phyloP scores from a whole-genome alignment of 2,797 vertebrate species.

The Menidia menidia region DNA sequence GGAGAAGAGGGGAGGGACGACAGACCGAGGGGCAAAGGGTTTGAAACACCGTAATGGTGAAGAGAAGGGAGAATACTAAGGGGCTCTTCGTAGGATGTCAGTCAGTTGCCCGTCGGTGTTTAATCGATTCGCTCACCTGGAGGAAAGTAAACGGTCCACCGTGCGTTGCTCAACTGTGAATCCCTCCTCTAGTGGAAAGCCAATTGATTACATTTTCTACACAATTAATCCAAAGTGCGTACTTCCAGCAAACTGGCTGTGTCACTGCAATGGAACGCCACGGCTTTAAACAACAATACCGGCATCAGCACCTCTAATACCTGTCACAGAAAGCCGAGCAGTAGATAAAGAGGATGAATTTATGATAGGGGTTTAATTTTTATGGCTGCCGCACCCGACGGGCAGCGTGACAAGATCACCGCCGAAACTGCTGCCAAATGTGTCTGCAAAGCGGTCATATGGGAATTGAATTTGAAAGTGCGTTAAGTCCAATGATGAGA shows the following conservation, averaged over 20 bases:
- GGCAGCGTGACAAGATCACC: slow-evolving; percentile 44
- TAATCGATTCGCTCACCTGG: slow-evolving; percentile 72
- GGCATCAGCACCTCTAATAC: slow-evolving; percentile 49
- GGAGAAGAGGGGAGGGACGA: slow-evolving; percentile 8
- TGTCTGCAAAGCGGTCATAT: slow-evolving; percentile 25
- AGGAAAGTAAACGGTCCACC: slow-evolving; percentile 55
- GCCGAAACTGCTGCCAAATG: slow-evolving; percentile 36
- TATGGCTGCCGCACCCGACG: slow-evolving; percentile 48
- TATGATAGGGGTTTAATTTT: slow-evolving; percentile 62
- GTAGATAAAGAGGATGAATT: slow-evolving; percentile 59
- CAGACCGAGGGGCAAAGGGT: slow-evolving; percentile 30
- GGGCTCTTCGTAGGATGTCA: slow-evolving; percentile 82
- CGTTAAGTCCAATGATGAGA: slow-evolving; percentile 11
- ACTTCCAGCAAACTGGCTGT: slow-evolving; percentile 9
- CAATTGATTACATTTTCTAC: slow-evolving; percentile 29
- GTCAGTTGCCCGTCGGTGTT: slow-evolving; percentile 81
- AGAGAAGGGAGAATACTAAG: slow-evolving; percentile 17
- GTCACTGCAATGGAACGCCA: slow-evolving; percentile 9
- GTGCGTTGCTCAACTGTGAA: slow-evolving; percentile 17
- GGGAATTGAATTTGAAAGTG: slow-evolving; percentile 15
- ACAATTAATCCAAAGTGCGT: slow-evolving; percentile 25
- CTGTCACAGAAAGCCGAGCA: slow-evolving; percentile 34
- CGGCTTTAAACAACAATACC: slow-evolving; percentile 44
- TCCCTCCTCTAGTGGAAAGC: not conserved
- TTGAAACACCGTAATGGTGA: slow-evolving; percentile 20